Conservation (phyloP, 1,140 invertebrate genomes). For the Episyrphus balteatus region DNA sequence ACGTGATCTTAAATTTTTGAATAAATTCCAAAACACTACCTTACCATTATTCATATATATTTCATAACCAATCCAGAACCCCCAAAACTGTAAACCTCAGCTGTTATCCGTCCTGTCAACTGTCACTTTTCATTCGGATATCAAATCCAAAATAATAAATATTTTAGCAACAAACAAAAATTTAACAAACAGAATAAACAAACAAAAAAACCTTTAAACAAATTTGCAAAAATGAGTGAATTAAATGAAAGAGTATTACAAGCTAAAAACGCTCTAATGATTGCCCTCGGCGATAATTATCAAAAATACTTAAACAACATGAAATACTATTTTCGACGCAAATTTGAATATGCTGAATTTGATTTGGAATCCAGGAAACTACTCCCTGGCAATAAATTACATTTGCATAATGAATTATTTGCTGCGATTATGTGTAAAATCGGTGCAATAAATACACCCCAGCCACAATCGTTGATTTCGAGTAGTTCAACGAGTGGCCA, state of each 20-base stretch:
- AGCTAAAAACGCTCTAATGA: slow-evolving; percentile 48
- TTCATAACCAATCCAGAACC: too few relatives aligned
- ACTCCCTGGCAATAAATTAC: slow-evolving; percentile 55
- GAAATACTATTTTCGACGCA: slow-evolving; percentile 63
- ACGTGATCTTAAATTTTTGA: too few relatives aligned
- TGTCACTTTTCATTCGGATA: too few relatives aligned
- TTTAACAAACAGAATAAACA: too few relatives aligned
- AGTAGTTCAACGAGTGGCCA: background rate
- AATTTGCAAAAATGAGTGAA: slow-evolving; percentile 21
- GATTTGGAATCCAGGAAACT: slow-evolving; percentile 61
- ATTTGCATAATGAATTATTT: slow-evolving; percentile 74
- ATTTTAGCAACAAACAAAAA: too few relatives aligned
- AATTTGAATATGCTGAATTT: slow-evolving; percentile 69
- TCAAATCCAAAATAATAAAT: too few relatives aligned
- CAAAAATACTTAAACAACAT: slow-evolving; percentile 56
- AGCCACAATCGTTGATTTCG: slow-evolving; percentile 17
- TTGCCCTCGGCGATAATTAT: slow-evolving; percentile 51
- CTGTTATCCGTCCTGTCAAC: too few relatives aligned
- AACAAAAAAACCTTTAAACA: too few relatives aligned
- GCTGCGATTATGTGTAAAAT: slow-evolving; percentile 69
- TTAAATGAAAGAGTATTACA: slow-evolving; percentile 25
- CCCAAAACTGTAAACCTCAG: too few relatives aligned
- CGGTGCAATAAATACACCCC: slow-evolving; percentile 46
- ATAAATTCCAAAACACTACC: too few relatives aligned
- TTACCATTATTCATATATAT: too few relatives aligned